A percentile compares a stretch with the other conserved stretches of the same genome.
phyloP scores from a whole-genome alignment of 1,140 invertebrate species.

The Ptiloglossa arizonensis region DNA sequence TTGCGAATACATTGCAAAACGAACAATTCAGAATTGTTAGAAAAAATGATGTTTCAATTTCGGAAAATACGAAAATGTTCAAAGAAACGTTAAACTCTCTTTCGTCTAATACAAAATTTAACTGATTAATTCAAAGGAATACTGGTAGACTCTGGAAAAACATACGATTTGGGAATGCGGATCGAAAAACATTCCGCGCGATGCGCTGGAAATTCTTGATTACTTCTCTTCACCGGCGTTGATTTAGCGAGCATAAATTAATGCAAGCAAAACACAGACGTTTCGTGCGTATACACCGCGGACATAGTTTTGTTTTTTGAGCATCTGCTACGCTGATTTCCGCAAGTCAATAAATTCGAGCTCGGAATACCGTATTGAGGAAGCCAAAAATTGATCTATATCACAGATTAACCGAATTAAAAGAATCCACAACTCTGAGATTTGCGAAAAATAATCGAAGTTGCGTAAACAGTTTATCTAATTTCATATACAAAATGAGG shows the following conservation, averaged over 20 bases:
- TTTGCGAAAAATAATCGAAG: no score
- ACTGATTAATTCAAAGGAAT: neutral
- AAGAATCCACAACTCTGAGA: no score
- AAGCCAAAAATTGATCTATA: neutral
- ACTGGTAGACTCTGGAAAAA: slow-evolving; percentile 9
- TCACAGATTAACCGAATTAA: neutral
- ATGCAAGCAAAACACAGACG: slow-evolving; percentile 41
- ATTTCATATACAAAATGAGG: no score
- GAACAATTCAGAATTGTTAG: neutral
- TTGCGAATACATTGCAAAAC: no score
- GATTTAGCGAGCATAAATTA: slow-evolving; percentile 45
- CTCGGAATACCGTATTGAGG: slow-evolving; percentile 39
- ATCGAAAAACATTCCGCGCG: slow-evolving; percentile 18
- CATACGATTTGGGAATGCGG: slow-evolving; percentile 13
- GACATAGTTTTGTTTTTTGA: slow-evolving; percentile 9
- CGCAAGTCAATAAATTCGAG: slow-evolving; percentile 55
- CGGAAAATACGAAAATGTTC: neutral
- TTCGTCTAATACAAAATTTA: no score
- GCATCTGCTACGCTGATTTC: slow-evolving; percentile 57
- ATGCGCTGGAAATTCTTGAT: slow-evolving; percentile 61
- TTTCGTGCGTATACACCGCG: neutral
- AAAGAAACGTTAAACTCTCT: neutral
- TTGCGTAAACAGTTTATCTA: no score
- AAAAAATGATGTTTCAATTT: neutral
- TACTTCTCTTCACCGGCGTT: slow-evolving; percentile 61